A percentile compares a stretch with the other conserved stretches of the same genome.
phyloP scores from a whole-genome alignment of 2,888 invertebrate genomes.

The Zhengitettix transpicula region DNA sequence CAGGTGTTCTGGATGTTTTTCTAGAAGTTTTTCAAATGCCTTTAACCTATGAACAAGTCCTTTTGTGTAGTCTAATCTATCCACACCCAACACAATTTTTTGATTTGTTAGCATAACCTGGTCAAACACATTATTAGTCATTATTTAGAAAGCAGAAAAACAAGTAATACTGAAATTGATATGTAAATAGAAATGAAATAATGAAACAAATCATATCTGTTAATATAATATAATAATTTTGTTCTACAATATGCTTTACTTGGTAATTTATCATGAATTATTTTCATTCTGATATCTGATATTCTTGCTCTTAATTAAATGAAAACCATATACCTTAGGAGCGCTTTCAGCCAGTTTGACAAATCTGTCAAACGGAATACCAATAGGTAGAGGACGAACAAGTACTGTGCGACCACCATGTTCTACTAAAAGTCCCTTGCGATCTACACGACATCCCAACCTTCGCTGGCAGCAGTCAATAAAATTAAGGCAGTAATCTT shows the following conservation, averaged over 20 bases:
- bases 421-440: slow-evolving; percentile 72
- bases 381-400: slow-evolving; percentile 71
- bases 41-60: slow-evolving; percentile 68
- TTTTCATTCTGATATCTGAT: not conserved
- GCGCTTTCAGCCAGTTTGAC: slow-evolving; percentile 55
- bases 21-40: slow-evolving; percentile 65
- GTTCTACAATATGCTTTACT: too few species aligned
- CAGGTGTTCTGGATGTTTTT: slow-evolving; percentile 71
- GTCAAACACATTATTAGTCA: not conserved
- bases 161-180: too few species aligned
- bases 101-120: slow-evolving; percentile 45
- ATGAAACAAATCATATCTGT: too few species aligned
- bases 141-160: too few species aligned
- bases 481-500: slow-evolving; percentile 79
- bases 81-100: slow-evolving; percentile 69
- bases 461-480: slow-evolving; percentile 80
- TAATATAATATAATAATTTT: too few species aligned
- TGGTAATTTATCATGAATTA: not conserved
- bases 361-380: slow-evolving; percentile 76
- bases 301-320: not conserved
- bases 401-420: slow-evolving; percentile 74
- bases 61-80: slow-evolving; percentile 81
- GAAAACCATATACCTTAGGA: slow-evolving; percentile 12
- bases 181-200: too few species aligned
- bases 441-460: slow-evolving; percentile 73